Base-by-base conservation (phyloP, 2,797 vertebrate species). In the Craterocephalus amniculus region DNA sequence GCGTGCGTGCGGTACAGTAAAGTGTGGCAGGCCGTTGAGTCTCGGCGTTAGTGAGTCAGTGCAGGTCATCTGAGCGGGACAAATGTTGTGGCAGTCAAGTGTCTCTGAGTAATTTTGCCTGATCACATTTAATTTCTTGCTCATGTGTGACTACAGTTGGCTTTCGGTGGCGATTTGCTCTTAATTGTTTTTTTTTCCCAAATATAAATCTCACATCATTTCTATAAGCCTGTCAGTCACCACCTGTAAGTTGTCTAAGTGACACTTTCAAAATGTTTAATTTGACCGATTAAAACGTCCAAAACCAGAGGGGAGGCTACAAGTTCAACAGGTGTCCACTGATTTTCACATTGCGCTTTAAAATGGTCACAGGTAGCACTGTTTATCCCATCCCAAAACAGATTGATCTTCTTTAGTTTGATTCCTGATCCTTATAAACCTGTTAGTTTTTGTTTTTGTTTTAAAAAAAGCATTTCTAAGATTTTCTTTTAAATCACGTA, bases 11-110 rank as follows among this genome's bases (percentile, higher is more conserved):
- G 70, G 35, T 69, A 10, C 64, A 26, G 86, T 84, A 43, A 43
- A 85, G 87, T 88, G 88, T 89, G 88, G 85, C 82, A 34, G 67
- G 56, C 48, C 27, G 70, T 51, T 36, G 36, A 64, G 71, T 65
- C 64, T 58, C 48, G 64, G 70, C 51, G 65, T 68, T 54, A 64
- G 68, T 84, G 78, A 81, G 69, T 89, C 81, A 87, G 74, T 34
- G 36, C 79, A 58, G 80, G 69, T 89, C 86, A 86, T 73, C 80
- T 79, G 77, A 82, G 72, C 61, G 56, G 58, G 81, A 59, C 74
- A 18, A 55, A 72, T 62, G 64, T 59, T 24, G 48, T 49, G 69
- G 57, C 58, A 55, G 73, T 86, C 81, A 84, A 68, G 83, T 83
- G 80, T 58, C 59, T 48, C 35, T 87, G 83, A 86, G 63, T 81